A percentile compares a stretch with the other conserved stretches of the same genome.
Evolutionary conservation across 2,888 invertebrate genomes (phyloP).

Genomic region (Drosophila ezoana): DNA sequence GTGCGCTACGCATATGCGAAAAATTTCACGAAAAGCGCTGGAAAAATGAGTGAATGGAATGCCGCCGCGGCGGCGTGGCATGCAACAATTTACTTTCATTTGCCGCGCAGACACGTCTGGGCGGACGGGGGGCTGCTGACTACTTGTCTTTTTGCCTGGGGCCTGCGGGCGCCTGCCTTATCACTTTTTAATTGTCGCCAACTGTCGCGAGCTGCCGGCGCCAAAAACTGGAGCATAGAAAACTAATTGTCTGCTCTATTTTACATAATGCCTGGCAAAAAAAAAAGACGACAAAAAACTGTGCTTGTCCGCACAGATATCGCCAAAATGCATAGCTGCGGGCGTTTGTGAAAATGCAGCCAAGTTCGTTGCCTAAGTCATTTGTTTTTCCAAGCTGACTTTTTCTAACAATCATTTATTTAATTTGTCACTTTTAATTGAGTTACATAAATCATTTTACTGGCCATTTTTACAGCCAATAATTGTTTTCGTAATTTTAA

Average conservation of each 20-base stretch:
- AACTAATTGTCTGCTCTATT: slow-evolving; percentile 82
- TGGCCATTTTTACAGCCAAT: slow-evolving; percentile 2
- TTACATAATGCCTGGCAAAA: slow-evolving; percentile 80
- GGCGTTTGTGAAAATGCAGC: slow-evolving; percentile 24
- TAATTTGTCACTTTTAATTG: not conserved
- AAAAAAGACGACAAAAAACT: not conserved
- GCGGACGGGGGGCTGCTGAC: not conserved
- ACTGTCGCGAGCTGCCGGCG: slow-evolving; percentile 35
- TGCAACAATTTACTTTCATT: slow-evolving; percentile 79
- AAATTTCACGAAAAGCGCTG: slow-evolving; percentile 57
- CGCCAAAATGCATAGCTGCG: slow-evolving; percentile 16
- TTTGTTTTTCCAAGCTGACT: slow-evolving; percentile 47
- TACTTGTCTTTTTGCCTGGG: slow-evolving; percentile 17
- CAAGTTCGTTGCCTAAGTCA: slow-evolving; percentile 76
- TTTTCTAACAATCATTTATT: not conserved
- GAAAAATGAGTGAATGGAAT: slow-evolving; percentile 73
- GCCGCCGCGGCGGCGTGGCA: slow-evolving; percentile 58
- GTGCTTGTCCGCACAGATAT: slow-evolving; percentile 2
- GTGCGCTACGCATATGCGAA: slow-evolving; percentile 65
- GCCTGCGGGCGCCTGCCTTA: slow-evolving; percentile 69
- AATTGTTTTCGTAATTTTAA: slow-evolving; percentile 1
- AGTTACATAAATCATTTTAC: slow-evolving; percentile 14
- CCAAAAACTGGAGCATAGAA: slow-evolving; percentile 83
- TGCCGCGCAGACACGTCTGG: slow-evolving; percentile 37
- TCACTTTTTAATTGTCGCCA: slow-evolving; percentile 75